These are phyloP conservation scores for Drosophila paucipuncta DNA, from an alignment of 2,888 invertebrate genomes.

Conservation along the genomic window DNA sequence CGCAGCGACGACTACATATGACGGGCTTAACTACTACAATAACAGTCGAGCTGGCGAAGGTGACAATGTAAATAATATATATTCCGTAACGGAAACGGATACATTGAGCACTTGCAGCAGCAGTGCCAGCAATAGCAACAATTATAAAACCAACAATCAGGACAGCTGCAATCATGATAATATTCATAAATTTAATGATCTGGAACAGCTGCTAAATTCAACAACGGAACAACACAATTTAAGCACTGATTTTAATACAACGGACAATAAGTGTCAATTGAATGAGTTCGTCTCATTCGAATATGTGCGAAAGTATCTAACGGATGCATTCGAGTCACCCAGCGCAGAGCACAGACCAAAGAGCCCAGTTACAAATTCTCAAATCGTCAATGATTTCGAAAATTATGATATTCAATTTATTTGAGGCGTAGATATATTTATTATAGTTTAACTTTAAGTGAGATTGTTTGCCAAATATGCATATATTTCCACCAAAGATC, in stretches of 20 bases:
- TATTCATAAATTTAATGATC: conserved; percentile 80
- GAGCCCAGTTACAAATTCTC: conserved; percentile 40
- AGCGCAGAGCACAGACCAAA: conserved; percentile 32
- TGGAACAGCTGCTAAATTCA: conserved; percentile 71
- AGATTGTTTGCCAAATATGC: conserved; percentile 21
- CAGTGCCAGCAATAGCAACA: conserved; percentile 40
- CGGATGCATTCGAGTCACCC: conserved; percentile 79
- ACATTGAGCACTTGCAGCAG: conserved; percentile 61
- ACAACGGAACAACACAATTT: conserved; percentile 2
- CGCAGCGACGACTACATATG: conserved; percentile 39
- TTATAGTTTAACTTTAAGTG: conserved; percentile 10
- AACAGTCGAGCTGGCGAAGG: conserved; percentile 1
- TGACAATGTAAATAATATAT: conserved; percentile 21
- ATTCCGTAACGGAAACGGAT: conserved; percentile 60
- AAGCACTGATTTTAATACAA: conserved; percentile 10
- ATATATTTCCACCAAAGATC: conserved; percentile 69
- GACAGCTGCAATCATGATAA: conserved; percentile 57
- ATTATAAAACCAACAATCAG: conserved; percentile 38
- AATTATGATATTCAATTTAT: conserved; percentile 84
- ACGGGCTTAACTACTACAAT: conserved; percentile 27
- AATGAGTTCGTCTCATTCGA: conserved; percentile 85
- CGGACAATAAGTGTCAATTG: conserved; percentile 52
- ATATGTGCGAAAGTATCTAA: conserved; percentile 85
- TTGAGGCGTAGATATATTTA: conserved; percentile 16
- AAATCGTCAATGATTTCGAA: conserved; percentile 79